phyloP scores from a whole-genome alignment of 2,888 invertebrate species.

The Peribatodes rhomboidaria region DNA sequence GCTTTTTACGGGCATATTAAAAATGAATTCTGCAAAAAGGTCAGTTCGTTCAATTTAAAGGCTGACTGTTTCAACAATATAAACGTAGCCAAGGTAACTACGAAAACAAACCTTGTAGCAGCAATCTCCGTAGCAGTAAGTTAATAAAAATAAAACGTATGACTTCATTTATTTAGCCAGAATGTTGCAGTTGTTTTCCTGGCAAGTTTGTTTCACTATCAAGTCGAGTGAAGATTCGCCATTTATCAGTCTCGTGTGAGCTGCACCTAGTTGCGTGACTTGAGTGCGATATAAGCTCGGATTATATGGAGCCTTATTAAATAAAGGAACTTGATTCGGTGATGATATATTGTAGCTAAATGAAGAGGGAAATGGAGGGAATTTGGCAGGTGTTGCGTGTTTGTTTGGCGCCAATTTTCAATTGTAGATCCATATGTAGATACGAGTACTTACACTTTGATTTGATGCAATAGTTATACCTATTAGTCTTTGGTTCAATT shows the following conservation, averaged over 20 bases:
- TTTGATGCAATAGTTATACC: too few species aligned
- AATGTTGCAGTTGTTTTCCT: conserved; percentile 33
- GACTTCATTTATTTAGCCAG: conserved; percentile 34
- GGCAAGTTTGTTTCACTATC: conserved; percentile 33
- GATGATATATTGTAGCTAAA: conserved; percentile 40
- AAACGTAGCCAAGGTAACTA: conserved; percentile 13
- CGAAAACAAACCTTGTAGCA: conserved; percentile 10
- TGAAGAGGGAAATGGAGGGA: conserved; percentile 15
- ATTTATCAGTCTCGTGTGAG: conserved; percentile 40
- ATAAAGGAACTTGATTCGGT: conserved; percentile 40
- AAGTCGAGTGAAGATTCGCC: conserved; percentile 39
- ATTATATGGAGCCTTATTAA: conserved; percentile 38
- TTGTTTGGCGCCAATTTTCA: not conserved
- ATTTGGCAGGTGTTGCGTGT: not conserved
- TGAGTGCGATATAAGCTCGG: conserved; percentile 42
- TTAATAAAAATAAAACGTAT: conserved; percentile 37
- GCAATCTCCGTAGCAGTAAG: conserved; percentile 21
- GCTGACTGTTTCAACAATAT: not conserved
- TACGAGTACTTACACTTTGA: too few species aligned
- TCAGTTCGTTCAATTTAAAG: not conserved
- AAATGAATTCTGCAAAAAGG: too few species aligned
- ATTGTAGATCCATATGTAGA: too few species aligned
- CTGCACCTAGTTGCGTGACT: conserved; percentile 41
- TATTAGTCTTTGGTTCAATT: too few species aligned
- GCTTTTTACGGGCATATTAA: not conserved